Evolutionary conservation across 64 coral and sea anemone genomes (phyloP), one percentile per base, ranked within the genome.

Genomic region (Montipora capricornis): DNA sequence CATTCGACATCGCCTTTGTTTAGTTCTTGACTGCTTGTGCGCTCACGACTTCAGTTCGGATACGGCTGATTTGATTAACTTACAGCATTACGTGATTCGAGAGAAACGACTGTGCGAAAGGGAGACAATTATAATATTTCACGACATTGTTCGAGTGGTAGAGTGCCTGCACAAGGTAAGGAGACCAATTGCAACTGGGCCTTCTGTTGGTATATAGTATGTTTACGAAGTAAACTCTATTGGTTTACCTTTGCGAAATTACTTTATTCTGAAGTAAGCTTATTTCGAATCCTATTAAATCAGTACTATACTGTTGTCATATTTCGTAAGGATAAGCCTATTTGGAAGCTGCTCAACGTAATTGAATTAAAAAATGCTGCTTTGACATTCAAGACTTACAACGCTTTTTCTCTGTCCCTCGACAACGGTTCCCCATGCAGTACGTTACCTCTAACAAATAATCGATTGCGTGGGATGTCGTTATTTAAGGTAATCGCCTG

Each of bases 1-100:
- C 80, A 89, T 89, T 59, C 95, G 98, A 29, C 85, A 94, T 88
- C 95, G 98, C 24, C 78, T 99, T 8, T 99, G 98, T 87, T 92
- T 99, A 80, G 95, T 99, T 52, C 45, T 99, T 73, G 98, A 99
- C 59, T 99, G 98, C 61, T 89, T 99, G 22, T 99, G 98, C 64
- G 95, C 98, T 3, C 98, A 99, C 60, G 98, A 99, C 73, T 99
- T 94, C 64, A 95, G 98, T 66, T 78, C 95, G 3, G 95, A 86
- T 15, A 94, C 98, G 62, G 74, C 95, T 0, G 98, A 99, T 85
- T 91, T 99, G 44, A 99, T 99, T 13, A 99, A 99, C 76, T 75
- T 99, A 22, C 98, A 99, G 68, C 98, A 99, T 77, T 99, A 99
- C 76, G 98, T 99, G 64, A 99, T 99, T 26, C 77, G 92, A n/a